Percentiles rank a stretch among this genome's conserved stretches.
phyloP scores from a whole-genome alignment of 2,888 invertebrate genomes.

The Orchesellides sinensis region DNA sequence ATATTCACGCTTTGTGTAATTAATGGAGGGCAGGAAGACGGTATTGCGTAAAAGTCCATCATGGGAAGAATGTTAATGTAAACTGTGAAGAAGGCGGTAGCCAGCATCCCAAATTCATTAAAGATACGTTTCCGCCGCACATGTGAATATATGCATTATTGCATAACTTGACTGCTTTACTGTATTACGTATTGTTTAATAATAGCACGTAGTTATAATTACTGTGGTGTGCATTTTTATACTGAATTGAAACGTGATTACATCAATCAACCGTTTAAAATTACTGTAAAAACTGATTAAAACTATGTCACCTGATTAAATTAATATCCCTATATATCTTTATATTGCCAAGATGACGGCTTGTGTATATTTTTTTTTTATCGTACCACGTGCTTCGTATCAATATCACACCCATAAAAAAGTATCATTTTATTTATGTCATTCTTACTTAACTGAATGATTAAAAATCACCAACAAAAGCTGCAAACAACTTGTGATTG shows the following conservation, averaged over 20 bases:
- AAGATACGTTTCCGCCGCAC: not conserved
- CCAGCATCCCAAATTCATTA: slow-evolving; percentile 24
- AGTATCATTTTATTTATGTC: no score
- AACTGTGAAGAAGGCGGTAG: not conserved
- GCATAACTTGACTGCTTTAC: slow-evolving; percentile 7
- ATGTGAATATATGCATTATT: not conserved
- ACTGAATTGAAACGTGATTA: no score
- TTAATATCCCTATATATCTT: no score
- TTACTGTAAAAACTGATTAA: slow-evolving; percentile 25
- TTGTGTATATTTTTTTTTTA: no score
- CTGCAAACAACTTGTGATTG: no score
- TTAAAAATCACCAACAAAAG: no score
- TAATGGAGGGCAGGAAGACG: not conserved
- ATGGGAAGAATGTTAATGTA: not conserved
- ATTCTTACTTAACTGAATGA: no score
- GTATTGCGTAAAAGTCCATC: not conserved
- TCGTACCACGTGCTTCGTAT: no score
- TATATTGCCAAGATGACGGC: no score
- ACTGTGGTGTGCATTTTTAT: no score
- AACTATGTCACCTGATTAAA: slow-evolving; percentile 59
- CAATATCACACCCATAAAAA: no score
- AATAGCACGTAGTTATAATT: not conserved
- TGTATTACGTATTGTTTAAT: not conserved
- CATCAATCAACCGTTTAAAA: slow-evolving; percentile 38
- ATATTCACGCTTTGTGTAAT: slow-evolving; percentile 5